These are phyloP conservation scores for Poeciliopsis prolifica DNA, from an alignment of 2,113 vertebrate genomes.

Conservation along the genomic window DNA sequence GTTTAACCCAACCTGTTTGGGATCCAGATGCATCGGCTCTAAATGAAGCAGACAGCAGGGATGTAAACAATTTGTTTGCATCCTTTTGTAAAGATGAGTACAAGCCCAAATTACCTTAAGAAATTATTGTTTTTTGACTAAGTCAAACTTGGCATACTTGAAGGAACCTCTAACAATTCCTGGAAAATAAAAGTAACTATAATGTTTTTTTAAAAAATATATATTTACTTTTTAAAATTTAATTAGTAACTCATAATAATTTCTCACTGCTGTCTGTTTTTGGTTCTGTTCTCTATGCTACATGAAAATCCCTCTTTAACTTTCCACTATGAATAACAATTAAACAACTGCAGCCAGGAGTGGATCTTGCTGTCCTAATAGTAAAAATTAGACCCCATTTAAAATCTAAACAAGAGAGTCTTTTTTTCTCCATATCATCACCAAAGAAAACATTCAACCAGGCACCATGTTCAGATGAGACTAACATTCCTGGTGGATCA, in stretches of 20 bases:
- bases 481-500: no score
- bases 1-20: conserved; percentile 64
- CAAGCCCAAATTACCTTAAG: not conserved
- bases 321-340: not conserved
- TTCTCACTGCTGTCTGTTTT: not conserved
- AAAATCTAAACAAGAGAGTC: no score
- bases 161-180: not conserved
- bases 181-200: not conserved
- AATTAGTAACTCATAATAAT: not conserved
- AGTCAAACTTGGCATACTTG: not conserved
- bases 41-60: conserved; percentile 38
- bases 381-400: not conserved
- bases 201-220: no score
- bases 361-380: not conserved
- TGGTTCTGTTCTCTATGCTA: not conserved
- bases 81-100: not conserved
- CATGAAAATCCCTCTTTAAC: not conserved
- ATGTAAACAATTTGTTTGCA: conserved; percentile 1
- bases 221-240: no score
- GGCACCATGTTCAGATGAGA: no score
- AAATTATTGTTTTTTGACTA: not conserved
- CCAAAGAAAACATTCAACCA: no score
- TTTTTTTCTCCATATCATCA: no score
- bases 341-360: not conserved
- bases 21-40: conserved; percentile 60